These are phyloP conservation scores for Luidia sarsii DNA, from an alignment of 53 echinoderm and acorn worm species.

Conservation along the genomic window DNA sequence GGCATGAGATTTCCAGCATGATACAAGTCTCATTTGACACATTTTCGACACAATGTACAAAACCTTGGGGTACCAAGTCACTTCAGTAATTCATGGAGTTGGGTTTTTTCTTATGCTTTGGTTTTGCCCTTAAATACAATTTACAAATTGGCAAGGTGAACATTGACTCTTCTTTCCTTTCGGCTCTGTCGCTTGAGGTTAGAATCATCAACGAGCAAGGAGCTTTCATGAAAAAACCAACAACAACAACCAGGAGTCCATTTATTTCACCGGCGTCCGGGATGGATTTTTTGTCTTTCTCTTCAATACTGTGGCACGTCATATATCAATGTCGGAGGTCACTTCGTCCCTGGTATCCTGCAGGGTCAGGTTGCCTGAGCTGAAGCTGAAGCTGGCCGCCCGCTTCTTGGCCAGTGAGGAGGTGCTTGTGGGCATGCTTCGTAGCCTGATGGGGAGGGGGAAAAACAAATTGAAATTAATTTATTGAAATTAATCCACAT, in stretches of 20 bases:
- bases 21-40: no score
- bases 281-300: neutral
- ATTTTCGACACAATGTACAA: no score
- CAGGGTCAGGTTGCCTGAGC: slow-evolving; percentile 41
- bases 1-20: no score
- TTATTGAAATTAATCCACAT: neutral
- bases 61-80: no score
- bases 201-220: no score
- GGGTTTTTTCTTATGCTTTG: no score
- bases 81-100: no score
- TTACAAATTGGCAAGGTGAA: no score
- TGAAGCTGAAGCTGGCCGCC: slow-evolving; percentile 49
- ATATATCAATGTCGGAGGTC: slow-evolving; percentile 52
- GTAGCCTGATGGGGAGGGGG: neutral
- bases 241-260: neutral
- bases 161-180: no score
- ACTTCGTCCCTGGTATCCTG: slow-evolving; percentile 51
- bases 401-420: slow-evolving; percentile 51
- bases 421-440: slow-evolving; percentile 33
- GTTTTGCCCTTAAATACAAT: no score
- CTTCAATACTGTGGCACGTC: neutral
- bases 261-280: neutral
- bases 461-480: neutral
- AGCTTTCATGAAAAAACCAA: no score
- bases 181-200: no score